A percentile compares a stretch with the other conserved stretches of the same genome.
Evolutionary conservation across 2,888 invertebrate genomes (phyloP).

Genomic region (Blastobasis adustella): DNA sequence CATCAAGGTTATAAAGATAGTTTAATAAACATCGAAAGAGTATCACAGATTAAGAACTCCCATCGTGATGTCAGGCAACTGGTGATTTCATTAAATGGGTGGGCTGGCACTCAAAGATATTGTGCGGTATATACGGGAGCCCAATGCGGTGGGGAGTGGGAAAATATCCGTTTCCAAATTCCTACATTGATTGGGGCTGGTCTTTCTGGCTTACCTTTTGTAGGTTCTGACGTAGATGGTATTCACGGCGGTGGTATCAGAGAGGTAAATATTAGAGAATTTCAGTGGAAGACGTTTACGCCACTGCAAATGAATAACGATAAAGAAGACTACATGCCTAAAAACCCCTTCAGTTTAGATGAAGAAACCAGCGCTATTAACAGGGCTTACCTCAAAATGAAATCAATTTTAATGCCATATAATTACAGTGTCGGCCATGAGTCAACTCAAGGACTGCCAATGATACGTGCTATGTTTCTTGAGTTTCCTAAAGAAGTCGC

Average conservation of each 20-base stretch:
- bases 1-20: constrained; percentile 53
- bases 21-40: constrained; percentile 52
- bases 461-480: constrained; percentile 62
- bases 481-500: constrained; percentile 46
- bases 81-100: constrained; percentile 63
- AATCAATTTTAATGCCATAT: constrained; percentile 59
- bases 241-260: constrained; percentile 49
- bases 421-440: constrained; percentile 55
- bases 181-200: constrained; percentile 62
- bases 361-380: constrained; percentile 46
- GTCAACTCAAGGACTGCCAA: constrained; percentile 47
- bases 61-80: constrained; percentile 35
- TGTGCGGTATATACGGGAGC: constrained; percentile 64
- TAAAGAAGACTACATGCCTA: constrained; percentile 54
- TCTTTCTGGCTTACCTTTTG: constrained; percentile 52
- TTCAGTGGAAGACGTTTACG: constrained; percentile 65
- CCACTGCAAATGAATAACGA: constrained; percentile 66
- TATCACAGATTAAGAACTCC: constrained; percentile 24
- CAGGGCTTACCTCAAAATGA: constrained; percentile 61
- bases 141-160: constrained; percentile 62
- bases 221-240: constrained; percentile 66
- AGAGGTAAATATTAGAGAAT: constrained; percentile 56
- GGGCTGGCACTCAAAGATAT: constrained; percentile 63
- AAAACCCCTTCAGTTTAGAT: constrained; percentile 57
- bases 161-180: constrained; percentile 64